Base-by-base conservation (phyloP, 2,113 vertebrate species). In the Sisor rabdophorus region DNA sequence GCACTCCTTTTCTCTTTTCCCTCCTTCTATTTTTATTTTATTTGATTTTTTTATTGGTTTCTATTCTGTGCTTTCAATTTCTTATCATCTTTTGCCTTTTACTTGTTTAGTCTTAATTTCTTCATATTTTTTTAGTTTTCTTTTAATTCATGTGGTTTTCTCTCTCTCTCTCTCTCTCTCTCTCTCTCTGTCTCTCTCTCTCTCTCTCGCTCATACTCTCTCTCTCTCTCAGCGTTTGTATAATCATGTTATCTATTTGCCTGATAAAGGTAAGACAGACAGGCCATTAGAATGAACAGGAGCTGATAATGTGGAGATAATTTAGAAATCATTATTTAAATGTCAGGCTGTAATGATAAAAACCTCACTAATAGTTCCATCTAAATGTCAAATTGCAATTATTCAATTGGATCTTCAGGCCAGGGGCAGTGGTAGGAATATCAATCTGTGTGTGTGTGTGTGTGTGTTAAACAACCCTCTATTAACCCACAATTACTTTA, bases 331-430 rank as follows among this genome's bases (percentile, higher is more conserved):
- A 81, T 87, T 85, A 88, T 90, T 91, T 87, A 91, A 92, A 93
- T 91, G 91, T 89, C 91, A 91, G 24, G 44, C 79, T 78, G 77
- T 86, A 87, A 92, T 89, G 87, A 88, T 84, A 74, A 84, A 82
- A 85, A 85, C 52, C 63, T 76, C 82, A 86, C 87, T 88, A 89
- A 89, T 88, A 86, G 86, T 88, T 86, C 73, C 79, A 80, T 90
- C 87, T 87, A 92, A 93, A 93, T 93, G 90, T 90, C 90, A 91
- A 81, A 89, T 87, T 90, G 84, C 87, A 90, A 92, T 91, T 82
- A 91, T 91, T 92, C 86, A 89, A 91, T 91, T 91, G 89, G 82
- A 81, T 77, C 59, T 60, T 79, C 77, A 61, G 77, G 83, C 81
- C 84, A 80, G 73, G 83, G 76, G 81, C 83, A 85, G 86, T 17